Base-by-base conservation (phyloP, 92 coral and sea anemone species). In the Isaurus tuberculatus region DNA sequence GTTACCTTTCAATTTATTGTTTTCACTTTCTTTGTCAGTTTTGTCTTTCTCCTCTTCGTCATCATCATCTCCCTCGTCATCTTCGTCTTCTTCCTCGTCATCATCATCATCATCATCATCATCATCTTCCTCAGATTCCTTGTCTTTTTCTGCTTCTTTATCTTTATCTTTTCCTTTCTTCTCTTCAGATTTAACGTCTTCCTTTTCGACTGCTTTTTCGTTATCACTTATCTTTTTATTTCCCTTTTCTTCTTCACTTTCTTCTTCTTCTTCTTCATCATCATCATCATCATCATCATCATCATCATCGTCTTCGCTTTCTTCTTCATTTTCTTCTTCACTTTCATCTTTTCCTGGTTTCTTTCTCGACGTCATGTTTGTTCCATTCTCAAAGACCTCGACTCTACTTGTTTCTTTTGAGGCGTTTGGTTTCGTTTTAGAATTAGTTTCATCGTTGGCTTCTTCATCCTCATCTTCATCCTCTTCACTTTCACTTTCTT, bases 291-390 rank as follows among this genome's bases (percentile, higher is more conserved):
- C 58, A 14, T 67, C 81, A 29, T 68, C 80, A 61, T 84, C 73
- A 16, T 87, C 29, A 15, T 89, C 83, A 22, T 89, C 92, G 0
- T 74, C 82, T 0, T 91, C 83, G 0, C 89, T 83, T 17, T 55
- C 72, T 13, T 85, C 81, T 43, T 89, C 90, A 23, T 83, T 87
- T 72, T 81, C 87, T 4, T 81, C 85, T 1, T 66, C 88, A 22
- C 86, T 84, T 8, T 43, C 85, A 8, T 81, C 73, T 0, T 85
- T 79, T 34, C 23, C 66, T 15, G 51, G 49, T 37, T 75, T 61
- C 37, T 32, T 72, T 10, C 27, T 28, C 0, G 80, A 28, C 23
- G 37, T 43, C 1, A 22, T n/a, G 1, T 80, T 36, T 25, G 16
- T 36, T 7, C 26, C 53, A 42, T 19, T 9, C 33, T 83, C 34